Conservation (phyloP, 2,113 vertebrate genomes). For the Hiodon alosoides region DNA sequence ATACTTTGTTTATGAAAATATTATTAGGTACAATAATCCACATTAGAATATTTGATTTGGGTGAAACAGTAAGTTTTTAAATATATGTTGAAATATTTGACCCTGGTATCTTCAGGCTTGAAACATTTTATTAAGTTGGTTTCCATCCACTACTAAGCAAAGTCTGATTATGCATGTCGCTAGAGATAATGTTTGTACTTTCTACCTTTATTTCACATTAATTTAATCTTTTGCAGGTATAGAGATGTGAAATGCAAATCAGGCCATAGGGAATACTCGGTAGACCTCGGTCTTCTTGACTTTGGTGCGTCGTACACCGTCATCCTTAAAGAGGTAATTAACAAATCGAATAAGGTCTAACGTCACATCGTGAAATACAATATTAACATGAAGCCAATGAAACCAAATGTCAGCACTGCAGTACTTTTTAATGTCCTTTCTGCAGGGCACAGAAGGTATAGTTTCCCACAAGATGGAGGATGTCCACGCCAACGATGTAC, state of each 20-base stretch:
- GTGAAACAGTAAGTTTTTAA: too few species aligned
- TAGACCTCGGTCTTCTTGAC: conserved; percentile 81
- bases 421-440: neutral
- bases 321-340: conserved; percentile 68
- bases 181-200: neutral
- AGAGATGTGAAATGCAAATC: conserved; percentile 51
- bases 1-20: too few species aligned
- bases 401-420: neutral
- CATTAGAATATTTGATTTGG: too few species aligned
- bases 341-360: neutral
- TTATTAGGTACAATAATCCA: too few species aligned
- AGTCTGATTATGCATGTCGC: too few species aligned
- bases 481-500: conserved; percentile 71
- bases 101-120: too few species aligned
- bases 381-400: too few species aligned
- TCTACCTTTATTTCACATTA: neutral
- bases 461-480: conserved; percentile 65
- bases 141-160: too few species aligned
- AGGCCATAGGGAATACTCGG: conserved; percentile 37
- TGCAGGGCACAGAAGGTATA: conserved; percentile 49
- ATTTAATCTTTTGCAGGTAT: conserved; percentile 47
- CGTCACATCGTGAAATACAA: neutral
- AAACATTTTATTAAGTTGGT: too few species aligned
- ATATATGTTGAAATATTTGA: too few species aligned
- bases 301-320: conserved; percentile 79